These are phyloP conservation scores for Allophyes oxyacanthae DNA, from an alignment of 2,888 invertebrate genomes.

Conservation along the genomic window DNA sequence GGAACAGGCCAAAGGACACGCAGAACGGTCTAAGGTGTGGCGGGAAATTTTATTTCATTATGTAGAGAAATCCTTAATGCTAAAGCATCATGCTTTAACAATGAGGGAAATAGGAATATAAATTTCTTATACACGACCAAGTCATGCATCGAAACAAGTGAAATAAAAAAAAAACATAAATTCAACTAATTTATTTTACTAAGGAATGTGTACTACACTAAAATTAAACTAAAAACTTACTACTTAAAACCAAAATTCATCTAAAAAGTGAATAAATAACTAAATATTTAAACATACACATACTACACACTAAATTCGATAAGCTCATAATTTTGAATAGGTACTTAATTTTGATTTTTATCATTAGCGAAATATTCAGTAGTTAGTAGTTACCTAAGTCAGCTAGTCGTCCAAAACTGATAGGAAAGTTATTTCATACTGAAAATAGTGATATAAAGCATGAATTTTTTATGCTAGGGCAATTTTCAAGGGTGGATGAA, in stretches of 20 bases:
- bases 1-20: too few species aligned
- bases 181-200: conserved; percentile 57
- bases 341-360: conserved; percentile 14
- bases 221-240: conserved; percentile 57
- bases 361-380: background rate
- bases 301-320: conserved; percentile 21
- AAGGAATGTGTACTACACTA: conserved; percentile 72
- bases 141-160: background rate
- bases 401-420: background rate
- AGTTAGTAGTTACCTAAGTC: too few species aligned
- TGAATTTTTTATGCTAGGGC: too few species aligned
- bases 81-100: too few species aligned
- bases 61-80: too few species aligned
- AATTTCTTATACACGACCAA: too few species aligned
- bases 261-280: conserved; percentile 58
- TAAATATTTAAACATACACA: conserved; percentile 46
- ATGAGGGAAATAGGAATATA: too few species aligned
- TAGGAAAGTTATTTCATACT: background rate
- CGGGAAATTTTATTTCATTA: too few species aligned
- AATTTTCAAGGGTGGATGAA: too few species aligned
- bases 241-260: conserved; percentile 52
- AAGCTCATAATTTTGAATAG: conserved; percentile 13
- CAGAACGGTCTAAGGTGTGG: too few species aligned
- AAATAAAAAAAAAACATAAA: conserved; percentile 50
- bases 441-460: too few species aligned